Evolutionary conservation across 2,113 vertebrate genomes (phyloP).

Genomic region (Mirounga angustirostris): DNA sequence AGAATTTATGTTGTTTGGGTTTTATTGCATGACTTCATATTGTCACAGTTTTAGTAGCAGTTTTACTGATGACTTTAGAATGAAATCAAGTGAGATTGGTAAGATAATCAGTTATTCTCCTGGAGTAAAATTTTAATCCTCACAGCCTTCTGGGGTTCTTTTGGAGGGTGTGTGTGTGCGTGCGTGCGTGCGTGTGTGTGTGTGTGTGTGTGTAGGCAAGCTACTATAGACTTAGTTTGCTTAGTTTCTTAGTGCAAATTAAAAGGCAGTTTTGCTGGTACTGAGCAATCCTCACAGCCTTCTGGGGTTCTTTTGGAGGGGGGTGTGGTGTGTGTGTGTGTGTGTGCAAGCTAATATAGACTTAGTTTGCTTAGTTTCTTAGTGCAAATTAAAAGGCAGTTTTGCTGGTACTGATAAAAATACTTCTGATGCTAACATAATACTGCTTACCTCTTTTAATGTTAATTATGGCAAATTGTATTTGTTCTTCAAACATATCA

Average conservation of each 20-base stretch:
- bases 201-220: background rate
- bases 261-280: constrained; percentile 28
- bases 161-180: background rate
- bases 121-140: constrained; percentile 2
- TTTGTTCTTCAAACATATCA: constrained; percentile 19
- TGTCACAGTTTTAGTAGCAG: background rate
- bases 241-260: constrained; percentile 24
- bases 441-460: background rate
- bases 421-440: background rate
- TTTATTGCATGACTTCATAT: background rate
- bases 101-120: background rate
- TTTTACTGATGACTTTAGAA: background rate
- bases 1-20: background rate
- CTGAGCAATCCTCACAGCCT: background rate
- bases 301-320: background rate
- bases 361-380: constrained; percentile 25
- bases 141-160: background rate
- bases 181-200: background rate
- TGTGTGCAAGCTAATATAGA: background rate
- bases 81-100: background rate
- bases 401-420: constrained; percentile 9
- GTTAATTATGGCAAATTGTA: background rate
- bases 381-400: constrained; percentile 36
- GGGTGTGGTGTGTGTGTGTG: no score
- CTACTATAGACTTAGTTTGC: background rate